Base-by-base conservation (phyloP, 2,797 vertebrate species). In the Chloroceryle amazona region DNA sequence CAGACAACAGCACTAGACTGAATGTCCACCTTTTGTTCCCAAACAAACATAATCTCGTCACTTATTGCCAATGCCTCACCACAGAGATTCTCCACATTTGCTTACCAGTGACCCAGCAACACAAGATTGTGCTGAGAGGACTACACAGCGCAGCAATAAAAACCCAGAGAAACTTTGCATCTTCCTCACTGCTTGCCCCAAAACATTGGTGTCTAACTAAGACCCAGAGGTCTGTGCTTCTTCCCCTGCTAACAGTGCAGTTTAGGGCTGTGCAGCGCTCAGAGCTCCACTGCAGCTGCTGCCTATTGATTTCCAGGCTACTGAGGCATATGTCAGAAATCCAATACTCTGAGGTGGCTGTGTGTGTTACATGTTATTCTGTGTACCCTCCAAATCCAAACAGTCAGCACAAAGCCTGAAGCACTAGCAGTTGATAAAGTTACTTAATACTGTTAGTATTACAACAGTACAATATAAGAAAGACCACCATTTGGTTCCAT, bases 241-340 rank as follows among this genome's bases (percentile, higher is more conserved):
- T 66, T 93, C 6, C 41, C n/a, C 39, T 44, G 37, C 63, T 49
- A 51, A 21, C 15, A 61, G 11, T 2, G 20, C 8, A 23, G 25
- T n/a, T 94, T 75, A 61, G 49, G 62, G 67, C n/a, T 29, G 21
- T 57, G 31, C 57, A 73, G 60, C 39, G n/a, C 49, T 20, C 76
- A 28, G 52, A 60, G 22, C 75, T 92, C 66, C 26, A 16, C 13
- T 74, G 51, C 46, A 86, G 37, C 67, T 74, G 75, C 84, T 91
- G 73, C n/a, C 23, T 79, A 37, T 81, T 47, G 71, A 83, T 95
- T 94, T 89, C 92, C 68, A 88, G 41, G 46, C 79, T 90, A 66
- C 47, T 20, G 33, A 93, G 62, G 81, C 78, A 91, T 8, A 11
- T 51, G 29, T 73, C 62, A 83, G 71, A 63, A 96, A 94, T 80